Conservation (phyloP, 2,113 vertebrate species). For the Phycodurus eques region DNA sequence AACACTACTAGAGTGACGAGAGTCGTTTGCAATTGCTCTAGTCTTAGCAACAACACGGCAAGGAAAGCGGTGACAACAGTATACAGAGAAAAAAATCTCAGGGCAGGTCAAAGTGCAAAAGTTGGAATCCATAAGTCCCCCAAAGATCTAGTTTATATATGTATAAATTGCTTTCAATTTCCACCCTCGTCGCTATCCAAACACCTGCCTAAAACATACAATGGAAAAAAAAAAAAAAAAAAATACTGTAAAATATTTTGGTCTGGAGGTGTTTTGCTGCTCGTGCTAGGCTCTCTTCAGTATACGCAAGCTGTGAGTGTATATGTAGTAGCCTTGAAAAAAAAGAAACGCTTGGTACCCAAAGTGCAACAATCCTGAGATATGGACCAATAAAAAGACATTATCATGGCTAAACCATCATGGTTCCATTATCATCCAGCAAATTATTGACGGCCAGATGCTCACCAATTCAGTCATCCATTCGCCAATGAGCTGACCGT, state of each 20-base stretch:
- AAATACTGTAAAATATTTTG: slow-evolving; percentile 36
- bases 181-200: neutral
- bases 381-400: slow-evolving; percentile 60
- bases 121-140: slow-evolving; percentile 9
- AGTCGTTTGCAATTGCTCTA: neutral
- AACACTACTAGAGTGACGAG: neutral
- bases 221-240: neutral
- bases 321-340: slow-evolving; percentile 34
- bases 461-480: slow-evolving; percentile 14
- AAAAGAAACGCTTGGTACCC: slow-evolving; percentile 44
- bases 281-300: slow-evolving; percentile 25
- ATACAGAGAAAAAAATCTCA: neutral
- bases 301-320: slow-evolving; percentile 4
- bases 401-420: slow-evolving; percentile 40
- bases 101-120: slow-evolving; percentile 17
- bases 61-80: neutral
- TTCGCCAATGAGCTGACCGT: too few relatives aligned
- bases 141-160: slow-evolving; percentile 14
- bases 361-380: slow-evolving; percentile 74
- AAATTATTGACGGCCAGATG: slow-evolving; percentile 38
- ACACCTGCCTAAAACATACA: slow-evolving; percentile 6
- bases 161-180: neutral
- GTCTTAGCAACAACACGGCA: neutral
- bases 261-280: slow-evolving; percentile 49
- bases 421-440: slow-evolving; percentile 32